Evolutionary conservation across 1,140 invertebrate species (phyloP), one percentile per base, ranked within the genome.

Genomic region (Drosophila trapezifrons): DNA sequence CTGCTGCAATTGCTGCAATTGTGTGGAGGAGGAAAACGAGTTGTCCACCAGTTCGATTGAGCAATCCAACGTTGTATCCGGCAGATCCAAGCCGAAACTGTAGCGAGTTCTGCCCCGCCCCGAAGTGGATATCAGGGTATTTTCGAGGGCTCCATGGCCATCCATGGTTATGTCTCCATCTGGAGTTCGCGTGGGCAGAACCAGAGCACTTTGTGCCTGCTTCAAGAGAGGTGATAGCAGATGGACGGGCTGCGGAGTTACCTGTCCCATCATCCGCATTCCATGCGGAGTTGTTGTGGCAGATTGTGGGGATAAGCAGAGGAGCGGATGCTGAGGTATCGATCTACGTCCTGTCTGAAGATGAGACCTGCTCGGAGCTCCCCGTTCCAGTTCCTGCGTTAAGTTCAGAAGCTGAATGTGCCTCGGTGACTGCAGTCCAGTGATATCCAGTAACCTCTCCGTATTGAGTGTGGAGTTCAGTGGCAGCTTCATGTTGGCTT

Each of bases 31-130:
- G 5, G 89, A 89, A 6, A 90, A 70, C 10, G 91, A 92, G 38
- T 63, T 78, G 37, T 92, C 91, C 35, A 91, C 90, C 52, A 92
- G 38, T 13, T 92, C 91, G 1, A 92, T 92, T 25, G 91, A 92
- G 13, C 87, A 79, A 45, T 92, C 91, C 10, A 92, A 32, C 2
- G 90, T 87, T 2, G 75, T 78, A 7, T 92, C 91, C 0, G 80
- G 79, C 40, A 92, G 40, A 40, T 92, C 91, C 27, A 91, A 43
- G 7, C 91, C 91, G 45, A 92, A 92, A 10, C 90, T 92, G 46
- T 87, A 91, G n/a, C 91, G 83, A 0, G 74, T 78, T 10, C 59
- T 35, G 32, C 32, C 37, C 2, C 72, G 58, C 3, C 63, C 46
- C 8, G 65, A 52, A 15, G 15, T 37, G 15, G 79, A 52, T 17